These are phyloP conservation scores for Cryptotis parvus DNA, from an alignment of 2,113 vertebrate species.

Conservation along the genomic window DNA sequence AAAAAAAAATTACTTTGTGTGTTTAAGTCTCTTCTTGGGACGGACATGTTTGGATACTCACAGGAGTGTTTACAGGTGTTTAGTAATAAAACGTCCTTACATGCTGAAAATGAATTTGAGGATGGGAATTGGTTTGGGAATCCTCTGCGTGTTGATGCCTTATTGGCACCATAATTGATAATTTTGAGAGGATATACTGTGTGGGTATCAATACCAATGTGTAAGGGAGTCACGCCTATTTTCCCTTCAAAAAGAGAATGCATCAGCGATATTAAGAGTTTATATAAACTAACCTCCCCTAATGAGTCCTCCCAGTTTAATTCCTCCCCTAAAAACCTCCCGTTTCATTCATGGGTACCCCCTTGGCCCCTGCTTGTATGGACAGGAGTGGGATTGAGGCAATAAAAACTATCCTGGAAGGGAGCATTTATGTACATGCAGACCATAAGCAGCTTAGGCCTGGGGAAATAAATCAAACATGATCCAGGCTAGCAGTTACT, in stretches of 20 bases:
- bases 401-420: no score
- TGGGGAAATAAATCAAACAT: background rate
- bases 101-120: background rate
- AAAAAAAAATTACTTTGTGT: background rate
- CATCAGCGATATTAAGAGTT: background rate
- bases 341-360: no score
- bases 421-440: background rate
- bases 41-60: background rate
- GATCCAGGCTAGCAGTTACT: background rate
- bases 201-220: background rate
- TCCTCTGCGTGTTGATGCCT: background rate
- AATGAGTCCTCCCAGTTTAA: no score
- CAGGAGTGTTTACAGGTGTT: background rate
- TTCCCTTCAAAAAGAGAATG: background rate
- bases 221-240: background rate
- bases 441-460: background rate
- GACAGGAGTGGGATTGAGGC: no score
- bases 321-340: no score
- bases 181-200: background rate
- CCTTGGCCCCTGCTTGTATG: no score
- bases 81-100: background rate
- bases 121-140: background rate
- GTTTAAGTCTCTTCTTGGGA: slow-evolving; percentile 9
- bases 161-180: no score
- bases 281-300: no score